Evolutionary conservation across 1,140 invertebrate genomes (phyloP), one percentile per base, ranked within the genome.

Genomic region (Coenobita brevimanus): DNA sequence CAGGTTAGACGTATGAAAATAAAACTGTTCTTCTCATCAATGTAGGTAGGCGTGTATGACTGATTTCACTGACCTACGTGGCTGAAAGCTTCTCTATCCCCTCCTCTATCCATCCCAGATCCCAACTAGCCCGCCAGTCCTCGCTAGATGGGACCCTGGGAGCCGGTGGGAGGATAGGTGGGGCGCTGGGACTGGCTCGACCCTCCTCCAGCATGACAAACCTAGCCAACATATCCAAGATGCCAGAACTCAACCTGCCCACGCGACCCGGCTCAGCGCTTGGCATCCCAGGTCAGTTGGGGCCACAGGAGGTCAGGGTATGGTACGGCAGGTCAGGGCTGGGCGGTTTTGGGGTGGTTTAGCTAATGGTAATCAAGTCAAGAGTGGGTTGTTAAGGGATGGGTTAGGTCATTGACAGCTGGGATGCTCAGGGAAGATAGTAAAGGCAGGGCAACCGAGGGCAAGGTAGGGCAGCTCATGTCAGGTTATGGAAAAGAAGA

Each of bases 141-240:
- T 92, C 93, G 1, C 89, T 92, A 60, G 93, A 94, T 82, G 91
- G 92, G 27, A 91, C 92, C 4, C 78, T 91, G 17, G 82, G 90
- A n/a, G 82, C 89, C 81, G 87, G 89, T 15, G 89, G 76, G 67
- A 79, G 90, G 60, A 80, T 91, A 71, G 82, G 89, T 64, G 75
- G 43, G 3, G 60, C 80, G 89, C 90, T 93, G 6, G 91, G 91
- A 67, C 81, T 93, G 69, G 91, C 92, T 33, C 91, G 93, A 88
- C 92, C 93, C 57, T 94, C 93, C 89, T 92, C 92, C 38, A 94
- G 93, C 90, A 93, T 93, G 92, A 94, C 92, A 15, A 94, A 93
- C 91, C 90, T 94, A 43, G 92, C 92, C n/a, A 91, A 92, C 36
- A 91, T 93, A 27, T 90, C 89, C 15, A 89, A 89, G n/a, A 91